phyloP scores from a whole-genome alignment of 2,888 invertebrate species.

The Parnassius glacialis region DNA sequence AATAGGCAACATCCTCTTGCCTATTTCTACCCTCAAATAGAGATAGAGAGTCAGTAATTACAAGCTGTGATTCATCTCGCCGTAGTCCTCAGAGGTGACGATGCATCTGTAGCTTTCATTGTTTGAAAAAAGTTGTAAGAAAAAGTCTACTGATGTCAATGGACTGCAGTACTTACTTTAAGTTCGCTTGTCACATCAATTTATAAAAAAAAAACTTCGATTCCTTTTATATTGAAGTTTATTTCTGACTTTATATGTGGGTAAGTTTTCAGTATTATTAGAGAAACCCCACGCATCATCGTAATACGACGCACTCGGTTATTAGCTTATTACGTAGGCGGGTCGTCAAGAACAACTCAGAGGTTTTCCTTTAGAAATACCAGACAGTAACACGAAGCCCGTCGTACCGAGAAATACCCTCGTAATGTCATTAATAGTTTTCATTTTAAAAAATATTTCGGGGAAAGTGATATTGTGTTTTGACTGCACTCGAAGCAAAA shows the following conservation, averaged over 20 bases:
- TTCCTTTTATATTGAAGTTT: neutral
- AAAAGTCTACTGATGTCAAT: too few relatives aligned
- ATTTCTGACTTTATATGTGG: neutral
- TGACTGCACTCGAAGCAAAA: too few relatives aligned
- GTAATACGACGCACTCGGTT: neutral
- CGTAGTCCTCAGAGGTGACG: too few relatives aligned
- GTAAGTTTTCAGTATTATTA: constrained; percentile 3
- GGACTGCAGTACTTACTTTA: too few relatives aligned
- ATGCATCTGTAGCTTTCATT: too few relatives aligned
- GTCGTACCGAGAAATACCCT: neutral
- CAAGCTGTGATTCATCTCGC: too few relatives aligned
- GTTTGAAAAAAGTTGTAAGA: too few relatives aligned
- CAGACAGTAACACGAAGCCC: constrained; percentile 1
- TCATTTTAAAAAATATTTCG: neutral
- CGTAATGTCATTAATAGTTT: neutral
- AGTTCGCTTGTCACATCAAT: too few relatives aligned
- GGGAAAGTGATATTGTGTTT: neutral
- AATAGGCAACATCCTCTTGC: too few relatives aligned
- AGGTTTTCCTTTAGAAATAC: constrained; percentile 20
- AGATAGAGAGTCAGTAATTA: too few relatives aligned
- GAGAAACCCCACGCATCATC: constrained; percentile 7
- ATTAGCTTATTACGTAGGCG: neutral
- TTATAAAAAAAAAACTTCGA: too few relatives aligned
- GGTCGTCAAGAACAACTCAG: neutral
- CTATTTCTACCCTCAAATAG: too few relatives aligned